These are phyloP conservation scores for Nibea coibor DNA, from an alignment of 2,113 vertebrate species.

Conservation along the genomic window DNA sequence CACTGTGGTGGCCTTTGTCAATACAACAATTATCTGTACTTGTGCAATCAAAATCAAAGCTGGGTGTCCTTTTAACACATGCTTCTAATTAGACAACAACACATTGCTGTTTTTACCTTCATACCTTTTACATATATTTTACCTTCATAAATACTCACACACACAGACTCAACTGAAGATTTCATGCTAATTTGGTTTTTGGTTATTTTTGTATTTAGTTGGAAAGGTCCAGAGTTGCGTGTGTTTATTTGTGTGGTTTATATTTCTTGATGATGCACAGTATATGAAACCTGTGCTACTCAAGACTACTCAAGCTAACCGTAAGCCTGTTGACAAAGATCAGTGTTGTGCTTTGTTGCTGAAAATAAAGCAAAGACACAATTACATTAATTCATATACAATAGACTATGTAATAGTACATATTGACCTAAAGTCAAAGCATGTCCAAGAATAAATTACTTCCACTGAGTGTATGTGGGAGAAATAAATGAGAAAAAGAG, in stretches of 20 bases:
- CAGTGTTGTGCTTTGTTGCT: background rate
- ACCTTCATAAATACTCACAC: background rate
- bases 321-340: background rate
- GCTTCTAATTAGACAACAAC: background rate
- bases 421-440: background rate
- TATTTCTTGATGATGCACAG: background rate
- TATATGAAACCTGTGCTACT: background rate
- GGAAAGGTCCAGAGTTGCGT: background rate
- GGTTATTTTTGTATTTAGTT: background rate
- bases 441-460: background rate
- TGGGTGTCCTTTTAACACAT: background rate
- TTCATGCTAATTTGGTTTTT: background rate
- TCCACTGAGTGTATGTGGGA: background rate
- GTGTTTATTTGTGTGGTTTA: background rate
- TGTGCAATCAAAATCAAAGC: conserved; percentile 11
- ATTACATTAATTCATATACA: background rate
- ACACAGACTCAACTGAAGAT: too few species aligned
- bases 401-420: background rate
- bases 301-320: background rate
- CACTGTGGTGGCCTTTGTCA: background rate
- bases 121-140: too few species aligned
- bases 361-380: background rate
- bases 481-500: background rate
- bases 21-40: background rate
- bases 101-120: background rate